Conservation (phyloP, 2,888 invertebrate genomes). For the Myopa tessellatipennis region DNA sequence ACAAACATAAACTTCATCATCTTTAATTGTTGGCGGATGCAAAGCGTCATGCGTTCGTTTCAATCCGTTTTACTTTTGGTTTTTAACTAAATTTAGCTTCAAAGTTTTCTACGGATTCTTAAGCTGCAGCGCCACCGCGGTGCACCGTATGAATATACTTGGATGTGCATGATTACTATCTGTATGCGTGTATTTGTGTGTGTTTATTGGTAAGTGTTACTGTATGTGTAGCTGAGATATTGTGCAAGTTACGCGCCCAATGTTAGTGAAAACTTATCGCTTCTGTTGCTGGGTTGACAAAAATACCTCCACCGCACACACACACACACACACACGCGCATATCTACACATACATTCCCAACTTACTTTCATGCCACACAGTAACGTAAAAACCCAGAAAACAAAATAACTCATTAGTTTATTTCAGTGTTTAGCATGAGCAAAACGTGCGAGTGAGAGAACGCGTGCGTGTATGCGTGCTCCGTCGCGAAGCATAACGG, state of each 20-base stretch:
- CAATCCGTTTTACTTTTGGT: background rate
- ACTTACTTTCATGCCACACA: background rate
- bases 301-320: background rate
- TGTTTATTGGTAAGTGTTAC: background rate
- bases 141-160: background rate
- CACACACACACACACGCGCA: background rate
- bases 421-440: background rate
- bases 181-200: background rate
- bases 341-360: background rate
- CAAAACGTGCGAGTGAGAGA: background rate
- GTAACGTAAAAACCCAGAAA: background rate
- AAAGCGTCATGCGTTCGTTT: background rate
- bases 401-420: conserved; percentile 4
- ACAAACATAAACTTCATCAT: background rate
- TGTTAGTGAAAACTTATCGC: background rate
- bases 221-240: background rate
- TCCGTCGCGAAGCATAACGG: background rate
- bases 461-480: background rate
- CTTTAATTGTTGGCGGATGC: conserved; percentile 3
- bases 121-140: background rate
- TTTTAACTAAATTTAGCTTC: background rate
- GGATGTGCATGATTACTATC: background rate
- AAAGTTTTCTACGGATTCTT: background rate
- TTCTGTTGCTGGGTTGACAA: background rate
- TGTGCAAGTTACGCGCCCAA: background rate